phyloP scores from a whole-genome alignment of 1,140 invertebrate species.

The Nylanderia fulva region DNA sequence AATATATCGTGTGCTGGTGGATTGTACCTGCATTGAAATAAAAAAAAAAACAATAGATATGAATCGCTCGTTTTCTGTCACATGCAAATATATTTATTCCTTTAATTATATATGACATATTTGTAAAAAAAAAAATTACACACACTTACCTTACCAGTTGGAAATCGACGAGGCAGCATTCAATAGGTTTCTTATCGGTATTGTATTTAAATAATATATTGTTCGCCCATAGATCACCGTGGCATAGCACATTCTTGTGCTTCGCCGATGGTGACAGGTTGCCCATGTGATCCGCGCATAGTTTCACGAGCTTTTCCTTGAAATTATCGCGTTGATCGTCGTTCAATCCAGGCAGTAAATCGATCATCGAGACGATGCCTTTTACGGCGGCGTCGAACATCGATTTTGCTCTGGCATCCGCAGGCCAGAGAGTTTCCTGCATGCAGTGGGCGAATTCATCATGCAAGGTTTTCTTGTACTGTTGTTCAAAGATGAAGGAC shows the following conservation, averaged over 20 bases:
- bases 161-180: slow-evolving; percentile 88
- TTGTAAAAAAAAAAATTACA: slow-evolving; percentile 10
- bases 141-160: slow-evolving; percentile 87
- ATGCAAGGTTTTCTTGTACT: slow-evolving; percentile 80
- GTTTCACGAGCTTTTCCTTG: slow-evolving; percentile 61
- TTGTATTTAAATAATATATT: slow-evolving; percentile 89
- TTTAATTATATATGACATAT: background rate
- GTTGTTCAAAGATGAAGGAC: slow-evolving; percentile 86
- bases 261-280: slow-evolving; percentile 84
- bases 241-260: slow-evolving; percentile 87
- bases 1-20: slow-evolving; percentile 87
- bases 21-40: slow-evolving; percentile 81
- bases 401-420: slow-evolving; percentile 71
- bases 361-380: slow-evolving; percentile 76
- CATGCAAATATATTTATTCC: background rate
- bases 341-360: slow-evolving; percentile 68
- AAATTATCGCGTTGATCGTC: slow-evolving; percentile 60
- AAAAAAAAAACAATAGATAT: background rate
- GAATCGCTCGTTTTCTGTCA: too few relatives aligned
- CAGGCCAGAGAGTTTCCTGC: slow-evolving; percentile 86
- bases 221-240: slow-evolving; percentile 89
- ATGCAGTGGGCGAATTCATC: slow-evolving; percentile 85
- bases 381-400: slow-evolving; percentile 77
- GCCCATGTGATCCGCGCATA: slow-evolving; percentile 65
- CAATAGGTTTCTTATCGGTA: slow-evolving; percentile 77